Base-by-base conservation (phyloP, 2,113 vertebrate species). In the Ceyx margarethae region DNA sequence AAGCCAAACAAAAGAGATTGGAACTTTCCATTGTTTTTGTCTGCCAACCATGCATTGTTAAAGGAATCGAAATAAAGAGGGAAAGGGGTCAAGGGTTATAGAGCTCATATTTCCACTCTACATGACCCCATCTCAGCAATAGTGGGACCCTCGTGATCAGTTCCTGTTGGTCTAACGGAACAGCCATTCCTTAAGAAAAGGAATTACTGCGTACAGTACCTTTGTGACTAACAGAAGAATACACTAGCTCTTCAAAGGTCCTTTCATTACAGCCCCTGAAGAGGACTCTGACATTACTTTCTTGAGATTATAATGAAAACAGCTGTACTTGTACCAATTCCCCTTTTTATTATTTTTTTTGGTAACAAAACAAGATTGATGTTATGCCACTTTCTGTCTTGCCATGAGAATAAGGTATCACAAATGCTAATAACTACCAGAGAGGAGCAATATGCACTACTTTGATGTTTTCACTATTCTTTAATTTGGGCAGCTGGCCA, bases 31-130 rank as follows among this genome's bases (percentile, higher is more conserved):
- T 96, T 95, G 96, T 96, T 97, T 97, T 96, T 95, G 96, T 96
- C 96, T 96, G 96, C 95, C 97, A 97, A 94, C 92, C 25, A 83
- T 75, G 95, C 87, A 97, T 97, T 97, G 97, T 97, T 96, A 94
- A 94, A 96, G 94, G 94, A 96, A 97, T 95, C 85, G 91, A 97
- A 97, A 98, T 97, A 97, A 98, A 98, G 96, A 97, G 96, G 96
- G 95, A 90, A 76, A 68, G 78, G 66, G 96, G 96, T 97, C 96
- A 97, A 93, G 87, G 97, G 96, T 97, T 92, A 97, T 53, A 51
- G 95, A 95, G 96, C 97, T 97, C 97, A 96, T 97, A 97, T 98
- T 97, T 97, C 97, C 95, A 97, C 96, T 97, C 97, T 97, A 81
- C 95, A 96, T 96, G 97, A 97, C 95, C 97, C 95, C 81, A 84